A percentile compares a stretch with the other conserved stretches of the same genome.
Evolutionary conservation across 2,888 invertebrate species (phyloP).

Genomic region (Drosophila flavopinicola): DNA sequence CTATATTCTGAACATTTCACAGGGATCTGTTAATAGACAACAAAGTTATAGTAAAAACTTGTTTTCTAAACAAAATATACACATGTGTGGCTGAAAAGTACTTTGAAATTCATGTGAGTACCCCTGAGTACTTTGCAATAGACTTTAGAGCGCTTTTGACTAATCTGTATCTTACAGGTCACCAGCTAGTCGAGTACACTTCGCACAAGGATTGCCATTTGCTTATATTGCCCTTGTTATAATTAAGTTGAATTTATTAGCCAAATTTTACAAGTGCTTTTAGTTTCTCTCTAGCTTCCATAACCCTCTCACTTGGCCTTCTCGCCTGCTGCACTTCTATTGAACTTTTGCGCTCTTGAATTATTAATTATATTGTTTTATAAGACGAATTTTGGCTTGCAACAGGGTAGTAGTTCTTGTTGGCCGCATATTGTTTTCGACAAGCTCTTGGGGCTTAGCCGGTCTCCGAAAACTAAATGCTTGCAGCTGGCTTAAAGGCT

Average conservation of each 20-base stretch:
- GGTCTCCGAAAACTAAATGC: conserved; percentile 7
- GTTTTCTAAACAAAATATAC: too few species aligned
- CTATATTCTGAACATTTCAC: too few species aligned
- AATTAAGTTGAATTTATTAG: conserved; percentile 73
- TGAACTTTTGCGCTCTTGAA: conserved; percentile 69
- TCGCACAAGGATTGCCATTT: not conserved
- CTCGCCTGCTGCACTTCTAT: conserved; percentile 47
- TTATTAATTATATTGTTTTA: conserved; percentile 68
- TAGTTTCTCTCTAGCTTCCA: conserved; percentile 15
- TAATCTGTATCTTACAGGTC: not conserved
- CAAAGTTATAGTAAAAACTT: too few species aligned
- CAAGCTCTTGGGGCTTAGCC: conserved; percentile 16
- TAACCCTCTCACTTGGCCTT: conserved; percentile 15
- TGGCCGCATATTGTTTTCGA: conserved; percentile 36
- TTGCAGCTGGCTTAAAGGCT: conserved; percentile 15
- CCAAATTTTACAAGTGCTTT: conserved; percentile 62
- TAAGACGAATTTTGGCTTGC: conserved; percentile 33
- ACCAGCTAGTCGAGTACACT: not conserved
- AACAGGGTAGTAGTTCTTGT: conserved; percentile 30
- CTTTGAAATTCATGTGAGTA: too few species aligned
- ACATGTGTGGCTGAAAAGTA: too few species aligned
- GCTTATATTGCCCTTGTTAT: conserved; percentile 54
- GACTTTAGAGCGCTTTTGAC: too few species aligned
- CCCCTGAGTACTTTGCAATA: too few species aligned
- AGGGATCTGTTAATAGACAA: too few species aligned